A percentile compares a stretch with the other conserved stretches of the same genome.
phyloP scores from a whole-genome alignment of 1,140 invertebrate species.

The Thaumetopoea pityocampa region DNA sequence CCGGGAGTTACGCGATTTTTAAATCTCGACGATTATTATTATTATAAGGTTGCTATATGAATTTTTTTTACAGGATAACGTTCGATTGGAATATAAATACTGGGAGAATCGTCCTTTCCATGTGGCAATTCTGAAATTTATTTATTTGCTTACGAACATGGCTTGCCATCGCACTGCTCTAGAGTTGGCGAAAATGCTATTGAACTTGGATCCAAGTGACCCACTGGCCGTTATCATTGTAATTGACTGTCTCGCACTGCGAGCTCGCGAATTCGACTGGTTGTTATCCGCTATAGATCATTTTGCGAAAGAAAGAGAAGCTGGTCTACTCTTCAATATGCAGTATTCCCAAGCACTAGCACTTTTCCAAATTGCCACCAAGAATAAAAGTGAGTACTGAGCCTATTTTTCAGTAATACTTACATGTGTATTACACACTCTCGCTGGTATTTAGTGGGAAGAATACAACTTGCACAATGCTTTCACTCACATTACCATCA shows the following conservation, averaged over 20 bases:
- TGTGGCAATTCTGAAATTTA: slow-evolving; percentile 90
- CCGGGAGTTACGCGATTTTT: no score
- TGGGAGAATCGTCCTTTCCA: slow-evolving; percentile 92
- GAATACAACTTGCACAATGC: no score
- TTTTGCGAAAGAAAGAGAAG: slow-evolving; percentile 77
- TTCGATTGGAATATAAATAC: slow-evolving; percentile 85
- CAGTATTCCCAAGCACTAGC: slow-evolving; percentile 88
- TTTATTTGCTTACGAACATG: slow-evolving; percentile 86
- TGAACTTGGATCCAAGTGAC: slow-evolving; percentile 90
- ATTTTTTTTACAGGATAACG: slow-evolving; percentile 29
- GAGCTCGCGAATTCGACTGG: slow-evolving; percentile 90
- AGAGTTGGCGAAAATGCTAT: slow-evolving; percentile 85
- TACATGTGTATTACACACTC: no score
- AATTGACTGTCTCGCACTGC: slow-evolving; percentile 92
- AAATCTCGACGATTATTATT: no score
- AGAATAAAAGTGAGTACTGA: slow-evolving; percentile 33
- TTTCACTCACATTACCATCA: no score
- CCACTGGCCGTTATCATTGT: slow-evolving; percentile 88
- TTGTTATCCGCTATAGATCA: slow-evolving; percentile 83
- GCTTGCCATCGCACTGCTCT: slow-evolving; percentile 89
- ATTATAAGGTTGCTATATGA: no score
- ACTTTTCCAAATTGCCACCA: slow-evolving; percentile 79
- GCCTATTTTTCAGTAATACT: background rate
- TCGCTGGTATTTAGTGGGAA: no score
- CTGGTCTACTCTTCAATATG: slow-evolving; percentile 91